Evolutionary conservation across 1,140 invertebrate genomes (phyloP), one percentile per base, ranked within the genome.

Genomic region (Tetramorium simillimum): DNA sequence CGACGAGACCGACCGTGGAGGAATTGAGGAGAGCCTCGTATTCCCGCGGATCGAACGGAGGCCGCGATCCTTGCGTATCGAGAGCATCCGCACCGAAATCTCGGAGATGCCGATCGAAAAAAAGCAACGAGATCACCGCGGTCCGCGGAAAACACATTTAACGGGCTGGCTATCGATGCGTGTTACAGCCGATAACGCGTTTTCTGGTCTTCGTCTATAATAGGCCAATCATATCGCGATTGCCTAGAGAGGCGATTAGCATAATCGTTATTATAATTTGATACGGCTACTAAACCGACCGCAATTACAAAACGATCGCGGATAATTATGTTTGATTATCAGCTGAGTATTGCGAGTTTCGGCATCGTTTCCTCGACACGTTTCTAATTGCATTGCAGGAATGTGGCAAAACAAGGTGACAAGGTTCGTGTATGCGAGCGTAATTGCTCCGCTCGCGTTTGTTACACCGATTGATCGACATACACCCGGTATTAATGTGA

Each of bases 261-360:
- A 53, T 77, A 88, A 77, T 85, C 53, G 85, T 89, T 73, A 87
- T 91, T 80, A 90, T 90, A 91, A 51, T 78, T 85, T n/a, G 60
- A 78, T 89, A 86, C 70, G 56, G 43, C 49, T 63, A 51, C 69
- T 58, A 85, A 69, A 60, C 28, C 63, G 67, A 67, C 78, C 40
- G 60, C 51, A 24, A 85, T 84, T 90, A 75, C 60, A 88, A 76
- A 88, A 91, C 87, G 60, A 75, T 78, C n/a, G 56, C 28, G 62
- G 56, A 76, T 90, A 90, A 90, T 91, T 86, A 87, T 49, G 28
- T 78, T 21, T 40, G 72, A 85, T 87, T 85, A 75, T 76, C 37
- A 58, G 53, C 21, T 14, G 12, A 80, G 53, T 53, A 43, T 80
- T 58, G 53, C 62, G 77, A 46, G 18, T 78, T 86, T 75, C 80